phyloP scores from a whole-genome alignment of 1,140 invertebrate genomes.

The Berghia stephanieae region DNA sequence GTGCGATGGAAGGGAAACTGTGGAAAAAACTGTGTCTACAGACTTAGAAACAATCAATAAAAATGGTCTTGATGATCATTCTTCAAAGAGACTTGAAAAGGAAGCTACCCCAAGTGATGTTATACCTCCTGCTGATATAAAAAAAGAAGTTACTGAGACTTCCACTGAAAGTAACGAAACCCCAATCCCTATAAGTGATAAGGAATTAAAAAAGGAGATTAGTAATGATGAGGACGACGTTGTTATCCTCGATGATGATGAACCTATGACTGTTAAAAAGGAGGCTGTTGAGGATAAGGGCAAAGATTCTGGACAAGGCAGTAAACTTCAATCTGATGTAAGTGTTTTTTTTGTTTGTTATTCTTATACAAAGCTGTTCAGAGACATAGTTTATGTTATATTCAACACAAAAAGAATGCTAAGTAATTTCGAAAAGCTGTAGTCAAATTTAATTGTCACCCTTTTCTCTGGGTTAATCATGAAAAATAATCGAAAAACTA shows the following conservation, averaged over 20 bases:
- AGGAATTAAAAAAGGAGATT: not conserved
- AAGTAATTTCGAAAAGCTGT: no score
- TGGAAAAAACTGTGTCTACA: not conserved
- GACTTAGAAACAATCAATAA: not conserved
- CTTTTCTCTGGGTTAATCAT: no score
- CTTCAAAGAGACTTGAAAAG: no score
- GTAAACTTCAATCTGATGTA: no score
- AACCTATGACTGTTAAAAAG: constrained; percentile 29
- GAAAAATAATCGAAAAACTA: no score
- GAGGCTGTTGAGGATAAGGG: not conserved
- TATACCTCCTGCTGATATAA: not conserved
- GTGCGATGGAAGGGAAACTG: not conserved
- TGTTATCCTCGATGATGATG: constrained; percentile 36
- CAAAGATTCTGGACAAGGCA: constrained; percentile 33
- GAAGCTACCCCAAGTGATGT: constrained; percentile 37
- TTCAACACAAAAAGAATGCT: no score
- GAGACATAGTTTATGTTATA: no score
- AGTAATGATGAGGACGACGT: constrained; percentile 21
- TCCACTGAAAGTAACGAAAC: constrained; percentile 20
- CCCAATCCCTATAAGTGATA: constrained; percentile 18
- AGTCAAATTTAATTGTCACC: no score
- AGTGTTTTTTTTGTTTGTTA: no score
- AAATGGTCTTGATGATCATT: no score
- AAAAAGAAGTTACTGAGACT: not conserved
- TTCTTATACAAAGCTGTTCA: no score